Evolutionary conservation across 2,888 invertebrate genomes (phyloP), one percentile per base, ranked within the genome.

Genomic region (Thyatira batis): DNA sequence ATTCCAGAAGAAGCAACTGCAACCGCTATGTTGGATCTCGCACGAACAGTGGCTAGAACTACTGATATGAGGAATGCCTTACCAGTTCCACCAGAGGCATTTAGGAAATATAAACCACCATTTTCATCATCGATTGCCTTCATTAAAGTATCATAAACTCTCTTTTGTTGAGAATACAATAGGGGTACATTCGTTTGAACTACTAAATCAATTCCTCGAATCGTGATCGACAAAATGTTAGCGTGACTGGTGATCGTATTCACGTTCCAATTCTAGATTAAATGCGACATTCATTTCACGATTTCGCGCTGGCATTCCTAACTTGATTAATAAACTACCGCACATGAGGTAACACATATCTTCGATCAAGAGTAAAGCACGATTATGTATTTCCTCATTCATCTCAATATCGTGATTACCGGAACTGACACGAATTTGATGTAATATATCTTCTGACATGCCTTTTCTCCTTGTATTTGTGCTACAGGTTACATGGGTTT

Each of bases 181-280:
- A 62, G 54, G 51, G 54, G 58, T 54, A 56, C 58, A 57, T 58
- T 63, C 53, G 46, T 57, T 55, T 55, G 58, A 59, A 63, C 55
- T 57, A 53, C 49, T 57, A 52, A 46, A 44, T 55, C 53, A 58
- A 58, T 61, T 57, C 53, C 23, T n/a, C n/a, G n/a, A n/a, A n/a
- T n/a, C n/a, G n/a, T n/a, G n/a, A n/a, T n/a, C n/a, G n/a, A n/a
- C n/a, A n/a, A n/a, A n/a, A n/a, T n/a, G n/a, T n/a, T n/a, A n/a
- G n/a, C n/a, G n/a, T n/a, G n/a, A n/a, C n/a, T 57, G 50, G 45
- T 44, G 52, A 69, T 71, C 56, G 58, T 63, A 63, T 73, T 76
- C 73, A 8, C 73, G 69, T 71, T 73, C 66, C 69, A 73, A 71
- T 64, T 78, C 72, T 66, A 58, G 25, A 67, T 67, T 65, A 62